Conservation (phyloP, 2,113 vertebrate species). For the Heterocephalus glaber region DNA sequence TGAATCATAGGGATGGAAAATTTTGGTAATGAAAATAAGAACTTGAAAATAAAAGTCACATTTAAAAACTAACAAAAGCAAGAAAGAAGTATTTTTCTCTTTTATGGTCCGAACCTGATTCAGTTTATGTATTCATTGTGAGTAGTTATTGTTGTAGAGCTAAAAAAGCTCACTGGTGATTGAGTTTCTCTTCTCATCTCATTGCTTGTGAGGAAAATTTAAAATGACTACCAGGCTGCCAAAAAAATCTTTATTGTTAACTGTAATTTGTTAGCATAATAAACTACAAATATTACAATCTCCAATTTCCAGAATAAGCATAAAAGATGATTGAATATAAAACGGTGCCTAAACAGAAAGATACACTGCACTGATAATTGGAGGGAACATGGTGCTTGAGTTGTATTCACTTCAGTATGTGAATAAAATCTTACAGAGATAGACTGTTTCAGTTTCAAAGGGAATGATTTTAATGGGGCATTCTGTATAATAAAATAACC, state of each 20-base stretch:
- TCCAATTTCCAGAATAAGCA: slow-evolving; percentile 56
- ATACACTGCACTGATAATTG: slow-evolving; percentile 48
- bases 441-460: slow-evolving; percentile 50
- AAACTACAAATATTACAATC: slow-evolving; percentile 63
- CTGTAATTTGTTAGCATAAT: slow-evolving; percentile 74
- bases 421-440: slow-evolving; percentile 41
- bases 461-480: slow-evolving; percentile 54
- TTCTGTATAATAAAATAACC: slow-evolving; percentile 44
- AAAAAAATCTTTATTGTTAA: slow-evolving; percentile 65
- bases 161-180: slow-evolving; percentile 60
- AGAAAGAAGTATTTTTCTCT: not conserved
- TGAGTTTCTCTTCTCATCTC: slow-evolving; percentile 52
- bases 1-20: not conserved
- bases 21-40: slow-evolving; percentile 29
- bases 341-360: slow-evolving; percentile 64
- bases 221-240: slow-evolving; percentile 59
- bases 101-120: not conserved
- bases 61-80: slow-evolving; percentile 29
- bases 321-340: slow-evolving; percentile 64
- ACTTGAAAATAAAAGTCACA: slow-evolving; percentile 6
- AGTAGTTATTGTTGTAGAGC: slow-evolving; percentile 40
- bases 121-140: slow-evolving; percentile 57
- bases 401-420: slow-evolving; percentile 48
- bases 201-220: slow-evolving; percentile 62
- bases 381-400: slow-evolving; percentile 51